phyloP scores from a whole-genome alignment of 1,140 invertebrate genomes.

The Gryon sp. region DNA sequence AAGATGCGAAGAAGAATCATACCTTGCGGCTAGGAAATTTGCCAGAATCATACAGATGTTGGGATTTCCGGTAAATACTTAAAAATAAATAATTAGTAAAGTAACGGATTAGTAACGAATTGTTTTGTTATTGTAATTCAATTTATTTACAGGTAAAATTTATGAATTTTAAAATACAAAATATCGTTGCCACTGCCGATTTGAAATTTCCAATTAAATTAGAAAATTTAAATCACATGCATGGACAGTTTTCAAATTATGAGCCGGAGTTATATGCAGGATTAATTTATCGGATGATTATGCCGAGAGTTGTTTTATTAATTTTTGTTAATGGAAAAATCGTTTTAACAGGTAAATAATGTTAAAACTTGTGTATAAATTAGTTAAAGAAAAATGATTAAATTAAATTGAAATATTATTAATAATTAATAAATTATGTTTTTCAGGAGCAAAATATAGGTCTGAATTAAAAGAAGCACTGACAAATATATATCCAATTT shows the following conservation, averaged over 20 bases:
- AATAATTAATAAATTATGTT: constrained; percentile 49
- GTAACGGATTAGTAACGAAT: too few species aligned
- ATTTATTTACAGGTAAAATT: constrained; percentile 90
- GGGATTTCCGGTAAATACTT: constrained; percentile 90
- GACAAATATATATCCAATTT: constrained; percentile 97
- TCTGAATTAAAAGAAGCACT: constrained; percentile 96
- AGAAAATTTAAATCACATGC: constrained; percentile 95
- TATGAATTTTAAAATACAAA: constrained; percentile 98
- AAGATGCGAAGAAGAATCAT: constrained; percentile 96
- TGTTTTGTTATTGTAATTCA: too few species aligned
- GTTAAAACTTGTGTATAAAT: constrained; percentile 14
- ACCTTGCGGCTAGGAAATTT: constrained; percentile 97
- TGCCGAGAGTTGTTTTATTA: constrained; percentile 95
- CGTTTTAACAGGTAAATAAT: constrained; percentile 90
- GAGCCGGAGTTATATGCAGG: constrained; percentile 97
- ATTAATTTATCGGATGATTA: constrained; percentile 98
- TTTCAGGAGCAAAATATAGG: constrained; percentile 94
- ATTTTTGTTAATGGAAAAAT: constrained; percentile 99
- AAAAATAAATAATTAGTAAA: background rate
- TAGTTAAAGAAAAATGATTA: background rate
- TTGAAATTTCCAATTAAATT: constrained; percentile 98
- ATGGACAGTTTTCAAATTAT: constrained; percentile 94
- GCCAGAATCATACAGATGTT: constrained; percentile 99
- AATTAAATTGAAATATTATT: constrained; percentile 5
- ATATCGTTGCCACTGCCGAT: constrained; percentile 99